A percentile compares a stretch with the other conserved stretches of the same genome.
Evolutionary conservation across 2,888 invertebrate species (phyloP).

Genomic region (Pyrrhia umbra): DNA sequence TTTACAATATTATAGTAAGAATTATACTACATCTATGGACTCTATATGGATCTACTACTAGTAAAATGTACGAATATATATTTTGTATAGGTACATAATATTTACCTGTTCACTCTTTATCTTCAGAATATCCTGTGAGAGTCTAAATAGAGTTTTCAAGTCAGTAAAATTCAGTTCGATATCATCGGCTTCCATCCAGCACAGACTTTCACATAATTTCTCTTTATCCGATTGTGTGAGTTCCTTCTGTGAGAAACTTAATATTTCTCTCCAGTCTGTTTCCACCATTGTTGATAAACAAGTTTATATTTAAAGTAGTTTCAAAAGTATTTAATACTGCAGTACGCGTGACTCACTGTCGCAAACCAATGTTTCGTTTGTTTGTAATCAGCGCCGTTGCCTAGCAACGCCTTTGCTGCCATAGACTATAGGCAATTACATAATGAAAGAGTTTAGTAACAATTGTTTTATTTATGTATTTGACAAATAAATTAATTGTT

Average conservation of each 20-base stretch:
- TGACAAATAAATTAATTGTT: neutral
- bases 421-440: conserved; percentile 2
- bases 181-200: conserved; percentile 91
- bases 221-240: conserved; percentile 91
- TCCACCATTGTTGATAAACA: conserved; percentile 75
- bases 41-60: no score
- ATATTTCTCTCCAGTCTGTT: conserved; percentile 91
- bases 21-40: no score
- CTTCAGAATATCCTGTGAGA: conserved; percentile 92
- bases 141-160: conserved; percentile 89
- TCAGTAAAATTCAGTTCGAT: conserved; percentile 90
- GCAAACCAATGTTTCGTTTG: conserved; percentile 40
- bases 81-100: no score
- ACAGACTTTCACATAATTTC: conserved; percentile 90
- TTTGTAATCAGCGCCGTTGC: conserved; percentile 69
- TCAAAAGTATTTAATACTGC: conserved; percentile 10
- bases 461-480: neutral
- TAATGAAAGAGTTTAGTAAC: neutral
- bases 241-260: conserved; percentile 88
- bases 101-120: conserved; percentile 92
- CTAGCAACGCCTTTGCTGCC: conserved; percentile 67
- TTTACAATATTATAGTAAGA: no score
- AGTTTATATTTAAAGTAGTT: conserved; percentile 33
- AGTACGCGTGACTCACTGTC: conserved; percentile 36
- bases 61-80: no score